Evolutionary conservation across 2,797 vertebrate species (phyloP).

Genomic region (Rachycentron canadum): DNA sequence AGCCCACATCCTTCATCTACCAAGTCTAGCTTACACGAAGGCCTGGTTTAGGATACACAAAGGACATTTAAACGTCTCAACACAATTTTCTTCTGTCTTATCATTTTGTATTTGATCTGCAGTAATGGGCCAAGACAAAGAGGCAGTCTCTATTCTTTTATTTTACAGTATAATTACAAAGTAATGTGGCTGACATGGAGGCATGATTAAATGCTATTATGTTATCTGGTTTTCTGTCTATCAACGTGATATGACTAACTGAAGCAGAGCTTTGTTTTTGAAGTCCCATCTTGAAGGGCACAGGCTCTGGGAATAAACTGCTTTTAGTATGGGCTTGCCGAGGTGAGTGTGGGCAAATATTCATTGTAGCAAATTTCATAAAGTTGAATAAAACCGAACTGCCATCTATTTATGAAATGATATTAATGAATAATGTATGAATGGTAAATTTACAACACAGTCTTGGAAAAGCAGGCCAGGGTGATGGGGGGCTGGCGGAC

Average conservation of each 20-base stretch:
- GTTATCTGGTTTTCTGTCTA: conserved; percentile 53
- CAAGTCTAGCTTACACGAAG: conserved; percentile 9
- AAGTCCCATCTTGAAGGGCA: conserved; percentile 36
- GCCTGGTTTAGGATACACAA: conserved; percentile 9
- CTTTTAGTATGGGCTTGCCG: conserved; percentile 45
- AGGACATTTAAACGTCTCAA: conserved; percentile 30
- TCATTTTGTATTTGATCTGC: conserved; percentile 50
- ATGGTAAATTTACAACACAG: conserved; percentile 40
- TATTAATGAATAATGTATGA: conserved; percentile 61
- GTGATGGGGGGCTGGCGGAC: conserved; percentile 8
- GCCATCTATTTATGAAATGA: conserved; percentile 51
- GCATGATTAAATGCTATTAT: conserved; percentile 53
- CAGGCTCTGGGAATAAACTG: conserved; percentile 36
- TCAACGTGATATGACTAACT: conserved; percentile 44
- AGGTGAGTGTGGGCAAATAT: conserved; percentile 44
- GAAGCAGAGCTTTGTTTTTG: conserved; percentile 15
- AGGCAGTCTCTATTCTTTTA: conserved; percentile 38
- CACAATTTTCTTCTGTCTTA: conserved; percentile 9
- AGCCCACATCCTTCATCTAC: conserved; percentile 19
- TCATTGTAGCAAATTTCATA: conserved; percentile 32
- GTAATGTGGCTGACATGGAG: conserved; percentile 45
- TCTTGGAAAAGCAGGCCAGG: conserved; percentile 10
- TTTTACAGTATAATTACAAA: conserved; percentile 53
- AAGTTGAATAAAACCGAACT: conserved; percentile 40
- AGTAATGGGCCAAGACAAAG: conserved; percentile 40